Evolutionary conservation across 1,140 invertebrate species (phyloP).

Genomic region (Nephila pilipes): DNA sequence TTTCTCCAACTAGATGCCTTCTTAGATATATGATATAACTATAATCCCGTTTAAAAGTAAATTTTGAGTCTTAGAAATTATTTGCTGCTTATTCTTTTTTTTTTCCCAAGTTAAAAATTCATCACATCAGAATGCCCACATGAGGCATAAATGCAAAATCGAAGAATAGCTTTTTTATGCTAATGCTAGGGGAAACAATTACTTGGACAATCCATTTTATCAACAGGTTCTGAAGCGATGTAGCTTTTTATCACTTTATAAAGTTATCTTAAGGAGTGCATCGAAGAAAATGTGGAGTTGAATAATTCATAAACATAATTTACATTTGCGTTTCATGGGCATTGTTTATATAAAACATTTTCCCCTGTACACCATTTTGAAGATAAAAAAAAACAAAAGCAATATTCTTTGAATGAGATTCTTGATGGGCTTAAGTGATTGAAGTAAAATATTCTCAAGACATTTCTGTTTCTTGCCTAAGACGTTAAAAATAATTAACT

Average conservation of each 20-base stretch:
- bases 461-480: neutral
- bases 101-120: too few relatives aligned
- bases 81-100: too few relatives aligned
- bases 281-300: conserved; percentile 33
- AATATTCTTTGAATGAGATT: neutral
- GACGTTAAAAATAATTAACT: too few relatives aligned
- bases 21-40: too few relatives aligned
- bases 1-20: too few relatives aligned
- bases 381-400: conserved; percentile 2
- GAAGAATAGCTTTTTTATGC: too few relatives aligned
- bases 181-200: conserved; percentile 30
- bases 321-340: conserved; percentile 61
- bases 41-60: too few relatives aligned
- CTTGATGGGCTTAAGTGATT: neutral
- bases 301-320: conserved; percentile 74
- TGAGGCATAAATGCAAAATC: too few relatives aligned
- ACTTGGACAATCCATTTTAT: conserved; percentile 72
- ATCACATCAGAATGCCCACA: too few relatives aligned
- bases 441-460: neutral
- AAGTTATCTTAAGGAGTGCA: neutral
- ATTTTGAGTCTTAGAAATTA: too few relatives aligned
- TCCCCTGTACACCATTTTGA: neutral
- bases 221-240: conserved; percentile 46
- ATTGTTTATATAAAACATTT: conserved; percentile 39
- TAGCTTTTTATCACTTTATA: conserved; percentile 61